Percentiles rank a stretch among this genome's conserved stretches.
phyloP scores from a whole-genome alignment of 2,113 vertebrate species.

The Coptodon rendalli region DNA sequence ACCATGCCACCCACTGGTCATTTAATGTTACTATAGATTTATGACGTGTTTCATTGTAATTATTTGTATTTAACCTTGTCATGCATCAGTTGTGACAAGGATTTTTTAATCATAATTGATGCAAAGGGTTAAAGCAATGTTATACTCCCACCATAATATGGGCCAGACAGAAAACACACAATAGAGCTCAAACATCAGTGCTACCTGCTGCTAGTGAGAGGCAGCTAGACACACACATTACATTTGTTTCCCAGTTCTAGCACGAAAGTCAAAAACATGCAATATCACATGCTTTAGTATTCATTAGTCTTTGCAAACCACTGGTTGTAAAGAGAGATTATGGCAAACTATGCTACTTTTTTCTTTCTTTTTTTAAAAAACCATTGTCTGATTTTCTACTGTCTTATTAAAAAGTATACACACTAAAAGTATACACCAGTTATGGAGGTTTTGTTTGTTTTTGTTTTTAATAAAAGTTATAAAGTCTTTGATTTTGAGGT shows the following conservation, averaged over 20 bases:
- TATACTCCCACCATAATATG: neutral
- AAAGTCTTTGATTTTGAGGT: neutral
- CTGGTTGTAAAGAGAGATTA: neutral
- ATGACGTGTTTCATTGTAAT: no score
- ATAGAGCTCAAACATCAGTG: neutral
- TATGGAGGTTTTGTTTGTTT: neutral
- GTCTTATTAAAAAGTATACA: neutral
- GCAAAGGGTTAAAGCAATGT: neutral
- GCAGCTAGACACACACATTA: neutral
- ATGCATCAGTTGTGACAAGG: no score
- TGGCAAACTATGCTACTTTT: neutral
- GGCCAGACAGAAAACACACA: neutral
- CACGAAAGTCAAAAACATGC: neutral
- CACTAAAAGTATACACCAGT: neutral
- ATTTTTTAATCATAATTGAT: no score
- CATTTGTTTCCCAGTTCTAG: neutral
- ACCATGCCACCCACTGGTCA: no score
- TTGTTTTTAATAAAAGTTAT: neutral
- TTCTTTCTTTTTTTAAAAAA: neutral
- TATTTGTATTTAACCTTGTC: no score
- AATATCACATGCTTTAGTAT: neutral
- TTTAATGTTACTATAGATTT: no score
- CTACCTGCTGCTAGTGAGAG: neutral
- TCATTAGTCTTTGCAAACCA: neutral
- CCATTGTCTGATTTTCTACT: neutral